Base-by-base conservation (phyloP, 2,113 vertebrate genomes). In the Zosterops borbonicus region DNA sequence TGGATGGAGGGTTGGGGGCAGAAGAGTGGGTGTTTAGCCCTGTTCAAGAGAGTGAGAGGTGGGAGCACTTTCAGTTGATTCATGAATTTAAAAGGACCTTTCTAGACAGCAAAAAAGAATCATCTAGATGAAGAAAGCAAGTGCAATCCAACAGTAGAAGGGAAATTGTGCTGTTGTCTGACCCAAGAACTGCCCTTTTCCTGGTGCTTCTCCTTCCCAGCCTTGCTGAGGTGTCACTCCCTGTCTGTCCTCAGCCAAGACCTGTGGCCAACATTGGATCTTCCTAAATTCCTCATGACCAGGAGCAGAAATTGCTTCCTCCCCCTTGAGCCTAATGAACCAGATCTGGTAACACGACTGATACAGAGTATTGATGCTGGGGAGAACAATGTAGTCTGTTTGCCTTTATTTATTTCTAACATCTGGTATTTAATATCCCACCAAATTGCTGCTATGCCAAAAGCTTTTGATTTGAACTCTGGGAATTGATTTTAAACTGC, bases 401-500 rank as follows among this genome's bases (percentile, higher is more conserved):
- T 76, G 93, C 67, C 87, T 94, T 78, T 77, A 84, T 91, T 95
- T 90, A 78, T 92, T 94, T 89, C 94, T 83, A 67, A 83, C 93
- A 90, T 87, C 94, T 95, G 50, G 59, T 94, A 83, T 91, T 96
- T 95, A 92, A 94, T 85, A 95, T 90, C 91, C 81, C 90, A 95
- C 91, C 87, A 71, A 95, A 94, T 47, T 46, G 56, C 73, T 79
- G 49, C 83, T n/a, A 6, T 77, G 73, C 83, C 95, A 93, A 41
- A 84, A 84, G 77, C 89, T 95, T 91, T 94, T 94, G 91, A 84
- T 96, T 90, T 53, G 87, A 85, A 76, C 89, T 64, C 19, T 91
- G 83, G 96, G 92, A 94, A 95, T 92, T 91, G 96, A 95, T 95
- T 96, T 94, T 89, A 64, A 94, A 64, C 89, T 96, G 87, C 94